phyloP scores from a whole-genome alignment of 2,113 vertebrate genomes.

The Dromiciops gliroides region DNA sequence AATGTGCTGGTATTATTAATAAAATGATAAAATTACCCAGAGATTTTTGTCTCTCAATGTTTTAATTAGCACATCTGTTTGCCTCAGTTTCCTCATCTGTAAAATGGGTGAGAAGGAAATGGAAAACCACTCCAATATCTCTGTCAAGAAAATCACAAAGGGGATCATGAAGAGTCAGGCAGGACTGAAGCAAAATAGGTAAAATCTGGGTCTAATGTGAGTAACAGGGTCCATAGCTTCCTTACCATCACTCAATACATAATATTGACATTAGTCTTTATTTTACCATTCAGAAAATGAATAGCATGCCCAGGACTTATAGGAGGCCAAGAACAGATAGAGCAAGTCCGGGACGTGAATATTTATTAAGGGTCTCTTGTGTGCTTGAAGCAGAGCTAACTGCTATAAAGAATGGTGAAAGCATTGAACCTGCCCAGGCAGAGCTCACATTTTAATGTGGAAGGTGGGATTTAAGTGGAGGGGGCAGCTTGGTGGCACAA shows the following conservation, averaged over 20 bases:
- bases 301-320: not conserved
- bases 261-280: not conserved
- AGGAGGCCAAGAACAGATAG: not conserved
- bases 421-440: not conserved
- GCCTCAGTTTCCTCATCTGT: not conserved
- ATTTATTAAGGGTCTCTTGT: not conserved
- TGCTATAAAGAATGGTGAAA: not conserved
- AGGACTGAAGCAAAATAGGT: not conserved
- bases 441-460: not conserved
- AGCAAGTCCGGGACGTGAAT: not conserved
- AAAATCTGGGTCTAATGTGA: not conserved
- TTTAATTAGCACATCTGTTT: too few species aligned
- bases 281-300: not conserved
- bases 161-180: not conserved
- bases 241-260: not conserved
- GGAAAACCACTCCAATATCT: not conserved
- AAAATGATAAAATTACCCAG: too few species aligned
- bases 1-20: too few species aligned
- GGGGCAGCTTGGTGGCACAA: too few species aligned
- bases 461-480: not conserved
- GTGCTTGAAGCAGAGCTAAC: not conserved
- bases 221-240: not conserved
- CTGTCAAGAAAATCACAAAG: not conserved
- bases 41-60: too few species aligned
- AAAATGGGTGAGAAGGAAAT: not conserved